Evolutionary conservation across 2,888 invertebrate genomes (phyloP), one percentile per base, ranked within the genome.

Genomic region (Philaethria dido): DNA sequence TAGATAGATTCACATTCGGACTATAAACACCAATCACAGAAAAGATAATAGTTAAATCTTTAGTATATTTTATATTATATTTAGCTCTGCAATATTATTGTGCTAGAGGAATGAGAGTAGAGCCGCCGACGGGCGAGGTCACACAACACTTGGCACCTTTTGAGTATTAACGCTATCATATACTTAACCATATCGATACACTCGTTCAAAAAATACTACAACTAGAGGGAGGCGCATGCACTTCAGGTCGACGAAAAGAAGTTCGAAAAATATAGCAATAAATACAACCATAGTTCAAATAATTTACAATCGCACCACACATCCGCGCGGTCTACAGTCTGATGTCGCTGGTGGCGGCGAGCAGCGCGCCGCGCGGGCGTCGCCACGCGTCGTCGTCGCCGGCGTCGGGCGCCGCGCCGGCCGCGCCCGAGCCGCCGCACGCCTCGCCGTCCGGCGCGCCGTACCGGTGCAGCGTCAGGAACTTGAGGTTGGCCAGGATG

Each of bases 111-210:
- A 89, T 89, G 89, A 89, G 84, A 85, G 80, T 78, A 79, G 82
- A 77, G 68, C 76, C 77, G 78, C 80, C 69, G 74, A 77, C 75
- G 72, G 75, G 77, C 77, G 76, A 75, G 78, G 75, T 78, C 82
- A 81, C 82, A 82, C 83, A 78, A 80, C 77, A 76, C 81, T 84
- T 83, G 84, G 83, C 87, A 88, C 88, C 87, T 84, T 86, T 82
- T 90, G 89, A 89, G 90, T 90, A 89, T 90, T 90, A 81, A 88
- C 81, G 80, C 86, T 82, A 85, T 84, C 80, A 85, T 80, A 74
- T 76, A 77, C 78, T 78, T 82, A 77, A 77, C 78, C 80, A 74
- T 80, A 81, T 72, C 80, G 77, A 78, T 79, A 81, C 78, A 82
- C 80, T 80, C 81, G 73, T 76, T 77, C 78, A 75, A 76, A 74